Evolutionary conservation across 2,113 vertebrate genomes (phyloP).

Genomic region (Lepidothrix coronata): DNA sequence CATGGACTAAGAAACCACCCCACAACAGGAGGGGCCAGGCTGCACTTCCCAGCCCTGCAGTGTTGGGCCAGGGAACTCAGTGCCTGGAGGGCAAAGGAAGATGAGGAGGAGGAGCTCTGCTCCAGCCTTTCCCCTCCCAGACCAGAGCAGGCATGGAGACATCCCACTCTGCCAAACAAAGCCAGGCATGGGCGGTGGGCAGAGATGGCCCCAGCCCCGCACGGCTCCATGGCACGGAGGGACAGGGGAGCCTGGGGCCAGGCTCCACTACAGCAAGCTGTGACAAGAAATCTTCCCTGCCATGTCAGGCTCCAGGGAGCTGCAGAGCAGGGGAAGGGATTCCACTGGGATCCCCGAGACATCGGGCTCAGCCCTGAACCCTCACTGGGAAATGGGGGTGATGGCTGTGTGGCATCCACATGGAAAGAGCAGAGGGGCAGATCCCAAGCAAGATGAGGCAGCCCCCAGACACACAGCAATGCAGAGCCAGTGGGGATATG

Average conservation of each 20-base stretch:
- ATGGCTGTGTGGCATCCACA: rapidly evolving
- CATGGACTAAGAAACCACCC: rapidly evolving
- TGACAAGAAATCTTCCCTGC: not conserved
- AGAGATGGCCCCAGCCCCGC: not conserved
- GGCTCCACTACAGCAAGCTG: not conserved
- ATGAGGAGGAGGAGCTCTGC: not conserved
- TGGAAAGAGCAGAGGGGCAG: not conserved
- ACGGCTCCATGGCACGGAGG: rapidly evolving
- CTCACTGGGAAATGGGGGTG: not conserved
- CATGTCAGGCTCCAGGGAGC: not conserved
- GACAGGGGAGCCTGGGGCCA: not conserved
- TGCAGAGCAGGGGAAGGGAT: not conserved
- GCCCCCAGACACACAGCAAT: not conserved
- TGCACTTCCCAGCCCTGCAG: not conserved
- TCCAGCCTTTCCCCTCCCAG: not conserved
- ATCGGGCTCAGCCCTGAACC: rapidly evolving
- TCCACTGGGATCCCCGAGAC: not conserved
- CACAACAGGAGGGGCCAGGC: not conserved
- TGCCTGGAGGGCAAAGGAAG: not conserved
- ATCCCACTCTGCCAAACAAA: not conserved
- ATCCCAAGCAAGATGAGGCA: not conserved
- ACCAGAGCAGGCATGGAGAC: not conserved
- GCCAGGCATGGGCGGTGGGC: rapidly evolving
- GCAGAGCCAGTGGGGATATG: not conserved
- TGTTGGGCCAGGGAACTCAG: not conserved